Conservation (phyloP, 2,113 vertebrate genomes). For the Leuciscus idus region DNA sequence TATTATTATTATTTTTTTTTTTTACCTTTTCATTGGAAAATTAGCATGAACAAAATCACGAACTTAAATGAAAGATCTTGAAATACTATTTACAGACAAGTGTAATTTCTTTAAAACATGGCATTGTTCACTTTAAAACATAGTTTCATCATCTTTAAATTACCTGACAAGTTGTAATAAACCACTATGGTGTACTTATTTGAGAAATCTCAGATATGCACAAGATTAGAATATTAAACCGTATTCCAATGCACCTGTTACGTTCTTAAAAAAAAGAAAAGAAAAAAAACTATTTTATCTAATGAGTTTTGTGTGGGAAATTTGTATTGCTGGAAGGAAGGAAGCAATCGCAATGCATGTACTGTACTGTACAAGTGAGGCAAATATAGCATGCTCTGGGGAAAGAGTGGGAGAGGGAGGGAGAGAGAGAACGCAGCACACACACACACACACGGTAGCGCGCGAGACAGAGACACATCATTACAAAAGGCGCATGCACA, state of each 20-base stretch:
- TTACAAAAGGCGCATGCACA: constrained; percentile 9
- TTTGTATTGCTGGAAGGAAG: not conserved
- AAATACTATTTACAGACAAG: no score
- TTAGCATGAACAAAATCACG: no score
- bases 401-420: constrained; percentile 41
- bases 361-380: not conserved
- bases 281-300: not conserved
- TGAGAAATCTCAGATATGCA: not conserved
- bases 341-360: not conserved
- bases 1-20: no score
- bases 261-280: not conserved
- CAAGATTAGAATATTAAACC: not conserved
- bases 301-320: not conserved
- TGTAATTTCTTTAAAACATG: no score
- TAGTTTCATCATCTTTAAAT: no score
- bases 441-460: not conserved
- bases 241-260: not conserved
- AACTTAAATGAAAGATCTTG: no score
- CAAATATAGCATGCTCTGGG: not conserved
- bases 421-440: constrained; percentile 30
- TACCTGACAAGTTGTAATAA: not conserved
- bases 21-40: no score
- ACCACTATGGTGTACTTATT: not conserved
- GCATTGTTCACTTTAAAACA: no score
- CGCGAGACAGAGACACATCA: not conserved